Conservation (phyloP, 1,140 invertebrate species). For the Heterodera carotae region DNA sequence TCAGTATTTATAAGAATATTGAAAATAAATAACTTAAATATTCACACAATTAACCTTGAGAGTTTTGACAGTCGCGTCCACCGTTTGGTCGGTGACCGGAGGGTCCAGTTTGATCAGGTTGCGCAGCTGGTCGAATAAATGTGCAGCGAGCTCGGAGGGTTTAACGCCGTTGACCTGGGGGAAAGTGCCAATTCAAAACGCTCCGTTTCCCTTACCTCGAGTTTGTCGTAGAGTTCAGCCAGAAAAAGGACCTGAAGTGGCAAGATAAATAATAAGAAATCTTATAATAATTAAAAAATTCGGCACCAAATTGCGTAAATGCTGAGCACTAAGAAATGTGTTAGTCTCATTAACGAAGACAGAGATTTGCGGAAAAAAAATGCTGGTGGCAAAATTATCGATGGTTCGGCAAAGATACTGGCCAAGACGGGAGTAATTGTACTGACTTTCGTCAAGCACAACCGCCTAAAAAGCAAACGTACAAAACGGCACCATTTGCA, state of each 20-base stretch:
- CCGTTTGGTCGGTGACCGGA: conserved; percentile 14
- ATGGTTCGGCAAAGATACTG: conserved; percentile 28
- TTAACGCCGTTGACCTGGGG: conserved; percentile 28
- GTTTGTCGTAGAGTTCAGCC: conserved; percentile 39
- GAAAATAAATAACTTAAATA: conserved; percentile 12
- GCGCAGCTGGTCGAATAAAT: conserved; percentile 26
- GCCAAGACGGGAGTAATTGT: conserved; percentile 33
- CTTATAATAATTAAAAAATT: background rate
- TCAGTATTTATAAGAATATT: background rate
- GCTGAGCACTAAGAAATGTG: conserved; percentile 9
- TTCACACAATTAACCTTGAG: conserved; percentile 5
- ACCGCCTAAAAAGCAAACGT: conserved; percentile 31
- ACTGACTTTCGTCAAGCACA: conserved; percentile 28
- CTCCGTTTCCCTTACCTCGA: conserved; percentile 23
- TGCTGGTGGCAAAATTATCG: conserved; percentile 5
- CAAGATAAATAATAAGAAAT: background rate
- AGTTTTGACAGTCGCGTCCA: conserved; percentile 23
- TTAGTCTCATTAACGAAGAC: conserved; percentile 17
- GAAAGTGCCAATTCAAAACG: background rate
- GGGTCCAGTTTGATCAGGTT: conserved; percentile 15
- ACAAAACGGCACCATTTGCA: background rate
- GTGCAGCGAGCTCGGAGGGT: conserved; percentile 19
- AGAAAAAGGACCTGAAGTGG: conserved; percentile 20
- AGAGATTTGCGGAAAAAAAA: conserved; percentile 20
- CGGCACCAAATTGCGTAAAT: conserved; percentile 12